Evolutionary conservation across 2,113 vertebrate species (phyloP).

Genomic region (Epinephelus lanceolatus): DNA sequence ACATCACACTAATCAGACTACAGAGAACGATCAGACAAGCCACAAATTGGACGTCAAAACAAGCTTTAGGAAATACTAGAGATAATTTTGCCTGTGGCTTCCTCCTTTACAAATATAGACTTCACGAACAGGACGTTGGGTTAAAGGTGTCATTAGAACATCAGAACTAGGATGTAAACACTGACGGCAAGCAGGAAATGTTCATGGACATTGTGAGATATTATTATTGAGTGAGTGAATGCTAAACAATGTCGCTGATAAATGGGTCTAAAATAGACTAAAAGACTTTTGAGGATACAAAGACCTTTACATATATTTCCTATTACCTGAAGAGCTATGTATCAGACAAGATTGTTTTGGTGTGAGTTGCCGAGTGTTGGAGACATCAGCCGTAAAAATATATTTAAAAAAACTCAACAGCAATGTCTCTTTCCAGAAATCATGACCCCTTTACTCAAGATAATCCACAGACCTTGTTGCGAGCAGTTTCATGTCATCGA

Average conservation of each 20-base stretch:
- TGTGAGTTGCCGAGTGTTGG: too few species aligned
- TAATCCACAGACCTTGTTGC: too few species aligned
- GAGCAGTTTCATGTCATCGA: too few species aligned
- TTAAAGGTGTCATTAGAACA: conserved; percentile 11
- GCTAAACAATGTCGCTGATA: background rate
- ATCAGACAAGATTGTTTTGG: too few species aligned
- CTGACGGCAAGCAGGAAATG: conserved; percentile 43
- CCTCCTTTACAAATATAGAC: conserved; percentile 37
- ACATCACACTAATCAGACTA: conserved; percentile 21
- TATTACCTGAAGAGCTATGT: too few species aligned
- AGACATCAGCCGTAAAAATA: too few species aligned
- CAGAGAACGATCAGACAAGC: background rate
- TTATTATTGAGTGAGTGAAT: background rate
- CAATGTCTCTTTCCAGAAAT: too few species aligned
- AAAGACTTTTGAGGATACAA: background rate
- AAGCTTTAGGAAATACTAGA: conserved; percentile 12
- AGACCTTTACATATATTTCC: background rate
- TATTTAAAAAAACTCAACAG: too few species aligned
- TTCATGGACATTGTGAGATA: background rate
- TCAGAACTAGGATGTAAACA: conserved; percentile 32
- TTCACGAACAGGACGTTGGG: conserved; percentile 26
- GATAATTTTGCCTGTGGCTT: background rate
- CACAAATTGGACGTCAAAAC: background rate
- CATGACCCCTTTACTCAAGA: too few species aligned
- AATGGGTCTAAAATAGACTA: conserved; percentile 2